Percentiles rank a stretch among this genome's conserved stretches.
These are phyloP conservation scores for Lasaia peninsularis DNA, from an alignment of 1,140 invertebrate genomes.

Conservation along the genomic window DNA sequence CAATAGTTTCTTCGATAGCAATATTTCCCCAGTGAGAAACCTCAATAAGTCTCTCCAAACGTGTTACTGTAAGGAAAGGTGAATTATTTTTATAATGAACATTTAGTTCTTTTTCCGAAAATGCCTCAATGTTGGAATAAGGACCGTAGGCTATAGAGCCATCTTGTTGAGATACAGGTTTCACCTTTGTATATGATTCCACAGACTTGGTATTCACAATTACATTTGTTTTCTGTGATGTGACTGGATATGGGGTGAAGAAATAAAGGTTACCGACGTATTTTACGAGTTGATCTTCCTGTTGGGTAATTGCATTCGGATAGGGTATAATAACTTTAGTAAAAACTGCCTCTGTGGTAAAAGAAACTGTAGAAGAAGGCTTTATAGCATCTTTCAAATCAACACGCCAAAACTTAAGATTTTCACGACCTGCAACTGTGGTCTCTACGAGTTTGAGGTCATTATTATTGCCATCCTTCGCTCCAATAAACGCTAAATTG, in stretches of 20 bases:
- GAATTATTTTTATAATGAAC: constrained; percentile 98
- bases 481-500: constrained; percentile 86
- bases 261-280: constrained; percentile 91
- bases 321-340: constrained; percentile 88
- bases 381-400: constrained; percentile 80
- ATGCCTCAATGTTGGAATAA: constrained; percentile 84
- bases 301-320: constrained; percentile 92
- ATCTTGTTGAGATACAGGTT: constrained; percentile 89
- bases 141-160: constrained; percentile 91
- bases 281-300: constrained; percentile 94
- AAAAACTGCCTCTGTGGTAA: constrained; percentile 87
- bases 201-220: constrained; percentile 87
- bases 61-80: constrained; percentile 95
- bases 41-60: constrained; percentile 92
- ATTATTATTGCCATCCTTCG: constrained; percentile 81
- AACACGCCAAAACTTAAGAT: constrained; percentile 79
- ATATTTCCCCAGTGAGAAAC: constrained; percentile 99
- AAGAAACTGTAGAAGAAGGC: constrained; percentile 78
- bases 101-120: constrained; percentile 80
- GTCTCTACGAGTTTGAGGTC: constrained; percentile 80
- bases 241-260: constrained; percentile 89
- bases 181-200: constrained; percentile 92
- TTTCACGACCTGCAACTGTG: constrained; percentile 74
- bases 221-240: constrained; percentile 89
- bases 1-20: constrained; percentile 96